Evolutionary conservation across 2,113 vertebrate genomes (phyloP).

Genomic region (Laterallus jamaicensis): DNA sequence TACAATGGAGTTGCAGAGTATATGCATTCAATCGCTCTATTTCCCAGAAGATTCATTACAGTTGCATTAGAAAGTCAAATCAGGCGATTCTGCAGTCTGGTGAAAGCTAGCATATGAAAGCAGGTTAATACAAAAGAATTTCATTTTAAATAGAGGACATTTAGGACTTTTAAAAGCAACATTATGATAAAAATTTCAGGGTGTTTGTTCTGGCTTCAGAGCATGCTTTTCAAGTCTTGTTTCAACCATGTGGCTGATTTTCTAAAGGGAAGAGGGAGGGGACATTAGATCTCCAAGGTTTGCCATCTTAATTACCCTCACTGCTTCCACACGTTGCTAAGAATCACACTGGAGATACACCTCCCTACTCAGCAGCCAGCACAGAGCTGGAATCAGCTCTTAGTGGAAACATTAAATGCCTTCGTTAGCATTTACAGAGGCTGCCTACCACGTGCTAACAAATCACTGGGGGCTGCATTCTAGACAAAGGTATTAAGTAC

Average conservation of each 20-base stretch:
- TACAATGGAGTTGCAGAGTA: conserved; percentile 75
- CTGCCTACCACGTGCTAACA: neutral
- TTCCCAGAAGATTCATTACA: conserved; percentile 95
- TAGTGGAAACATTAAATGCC: neutral
- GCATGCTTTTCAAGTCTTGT: conserved; percentile 53
- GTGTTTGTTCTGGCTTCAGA: conserved; percentile 68
- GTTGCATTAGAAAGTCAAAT: conserved; percentile 98
- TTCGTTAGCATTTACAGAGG: neutral
- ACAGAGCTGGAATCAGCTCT: neutral
- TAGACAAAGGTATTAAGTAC: neutral
- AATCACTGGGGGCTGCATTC: neutral
- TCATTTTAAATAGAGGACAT: conserved; percentile 82
- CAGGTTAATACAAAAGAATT: conserved; percentile 83
- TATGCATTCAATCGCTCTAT: conserved; percentile 78
- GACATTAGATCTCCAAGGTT: conserved; percentile 65
- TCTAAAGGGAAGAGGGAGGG: conserved; percentile 21
- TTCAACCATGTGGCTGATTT: conserved; percentile 51
- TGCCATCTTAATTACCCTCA: conserved; percentile 76
- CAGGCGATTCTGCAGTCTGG: conserved; percentile 90
- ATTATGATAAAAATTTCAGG: conserved; percentile 74
- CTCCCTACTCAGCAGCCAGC: neutral
- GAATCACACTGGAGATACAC: conserved; percentile 53
- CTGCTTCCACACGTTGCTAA: conserved; percentile 63
- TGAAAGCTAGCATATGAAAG: conserved; percentile 78
- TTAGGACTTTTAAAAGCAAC: conserved; percentile 80